Evolutionary conservation across 2,888 invertebrate genomes (phyloP).

Genomic region (Ligdia adustata): DNA sequence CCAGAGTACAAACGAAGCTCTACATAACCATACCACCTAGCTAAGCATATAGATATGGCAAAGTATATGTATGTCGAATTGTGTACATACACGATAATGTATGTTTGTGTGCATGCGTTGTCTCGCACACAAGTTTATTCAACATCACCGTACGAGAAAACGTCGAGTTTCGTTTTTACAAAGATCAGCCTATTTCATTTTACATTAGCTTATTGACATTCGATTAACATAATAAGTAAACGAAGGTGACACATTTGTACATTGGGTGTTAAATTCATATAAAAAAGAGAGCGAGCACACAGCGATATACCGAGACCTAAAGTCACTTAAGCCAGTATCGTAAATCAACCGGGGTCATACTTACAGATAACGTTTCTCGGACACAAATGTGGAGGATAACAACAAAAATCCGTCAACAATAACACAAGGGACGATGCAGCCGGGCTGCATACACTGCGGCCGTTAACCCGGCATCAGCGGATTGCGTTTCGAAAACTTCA

Average conservation of each 20-base stretch:
- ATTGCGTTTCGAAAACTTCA: conserved; percentile 82
- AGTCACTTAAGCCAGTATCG: conserved; percentile 58
- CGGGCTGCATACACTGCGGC: conserved; percentile 76
- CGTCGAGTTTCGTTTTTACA: conserved; percentile 43
- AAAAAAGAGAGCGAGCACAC: conserved; percentile 5
- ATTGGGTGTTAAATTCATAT: conserved; percentile 2
- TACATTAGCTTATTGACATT: conserved; percentile 27
- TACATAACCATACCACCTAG: conserved; percentile 24
- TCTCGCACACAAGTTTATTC: conserved; percentile 45
- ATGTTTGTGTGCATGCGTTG: conserved; percentile 42
- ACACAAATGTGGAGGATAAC: conserved; percentile 68
- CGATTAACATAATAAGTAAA: conserved; percentile 5
- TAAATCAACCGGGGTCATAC: conserved; percentile 80
- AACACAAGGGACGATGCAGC: conserved; percentile 78
- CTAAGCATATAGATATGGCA: conserved; percentile 24
- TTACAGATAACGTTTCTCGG: conserved; percentile 78
- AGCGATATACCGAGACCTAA: conserved; percentile 38
- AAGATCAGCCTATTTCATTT: conserved; percentile 31
- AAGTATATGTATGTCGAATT: conserved; percentile 18
- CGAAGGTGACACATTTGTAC: conserved; percentile 1
- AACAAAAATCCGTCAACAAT: conserved; percentile 82
- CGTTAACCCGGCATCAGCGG: conserved; percentile 78
- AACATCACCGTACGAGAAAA: conserved; percentile 41
- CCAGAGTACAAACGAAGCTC: too few species aligned
- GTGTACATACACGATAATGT: conserved; percentile 41